Percentiles rank a stretch among this genome's conserved stretches.
These are phyloP conservation scores for Drosophila nigromelanica DNA, from an alignment of 1,140 invertebrate genomes.

Conservation along the genomic window DNA sequence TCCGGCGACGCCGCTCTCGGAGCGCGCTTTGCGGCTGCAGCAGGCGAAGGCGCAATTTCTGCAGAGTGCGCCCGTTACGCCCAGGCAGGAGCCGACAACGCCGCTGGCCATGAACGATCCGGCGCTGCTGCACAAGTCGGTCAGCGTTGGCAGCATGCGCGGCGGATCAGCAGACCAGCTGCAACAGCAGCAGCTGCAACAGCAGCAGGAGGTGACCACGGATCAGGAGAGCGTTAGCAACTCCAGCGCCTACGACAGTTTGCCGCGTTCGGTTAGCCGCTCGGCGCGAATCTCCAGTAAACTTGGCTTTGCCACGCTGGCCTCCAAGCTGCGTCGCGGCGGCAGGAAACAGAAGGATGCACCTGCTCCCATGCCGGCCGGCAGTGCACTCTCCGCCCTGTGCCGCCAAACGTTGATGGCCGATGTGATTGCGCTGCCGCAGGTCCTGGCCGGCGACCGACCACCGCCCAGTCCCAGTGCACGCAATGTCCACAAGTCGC, in stretches of 20 bases:
- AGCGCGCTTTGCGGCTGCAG: conserved; percentile 86
- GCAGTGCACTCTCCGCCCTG: conserved; percentile 67
- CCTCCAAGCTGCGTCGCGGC: conserved; percentile 86
- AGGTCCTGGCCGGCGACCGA: conserved; percentile 41
- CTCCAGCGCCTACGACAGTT: conserved; percentile 68
- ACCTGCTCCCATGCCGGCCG: conserved; percentile 3
- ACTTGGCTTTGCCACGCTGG: conserved; percentile 87
- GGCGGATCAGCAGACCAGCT: conserved; percentile 19
- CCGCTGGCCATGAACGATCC: conserved; percentile 28
- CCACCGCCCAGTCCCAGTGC: conserved; percentile 58
- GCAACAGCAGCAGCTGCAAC: conserved; percentile 10
- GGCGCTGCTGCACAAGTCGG: conserved; percentile 85
- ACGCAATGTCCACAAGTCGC: conserved; percentile 68
- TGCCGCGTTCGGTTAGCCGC: conserved; percentile 69
- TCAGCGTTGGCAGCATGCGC: conserved; percentile 89
- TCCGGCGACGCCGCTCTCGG: conserved; percentile 75
- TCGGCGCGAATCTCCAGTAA: conserved; percentile 81
- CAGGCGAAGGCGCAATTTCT: conserved; percentile 88
- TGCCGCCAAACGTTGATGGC: conserved; percentile 74
- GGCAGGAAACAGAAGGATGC: conserved; percentile 67
- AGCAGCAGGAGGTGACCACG: conserved; percentile 42
- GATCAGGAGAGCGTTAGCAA: conserved; percentile 75
- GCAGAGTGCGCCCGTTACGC: conserved; percentile 66
- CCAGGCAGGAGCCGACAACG: conserved; percentile 49
- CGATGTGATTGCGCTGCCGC: conserved; percentile 67